These are phyloP conservation scores for Lepidochitona cinerea DNA, from an alignment of 2,888 invertebrate species.

Conservation along the genomic window DNA sequence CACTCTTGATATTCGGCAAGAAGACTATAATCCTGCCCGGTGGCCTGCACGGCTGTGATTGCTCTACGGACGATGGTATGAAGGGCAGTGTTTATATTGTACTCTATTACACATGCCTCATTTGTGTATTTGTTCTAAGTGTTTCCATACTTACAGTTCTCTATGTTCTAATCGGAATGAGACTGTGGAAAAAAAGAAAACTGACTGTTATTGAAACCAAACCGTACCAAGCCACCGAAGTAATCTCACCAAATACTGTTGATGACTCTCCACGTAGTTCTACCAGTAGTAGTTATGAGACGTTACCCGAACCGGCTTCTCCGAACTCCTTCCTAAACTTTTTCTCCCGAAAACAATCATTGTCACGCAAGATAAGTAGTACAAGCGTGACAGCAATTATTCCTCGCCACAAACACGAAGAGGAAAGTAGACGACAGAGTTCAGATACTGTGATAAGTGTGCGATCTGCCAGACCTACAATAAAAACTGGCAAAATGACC, in stretches of 20 bases:
- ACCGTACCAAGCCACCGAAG: neutral
- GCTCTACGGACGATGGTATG: slow-evolving; percentile 59
- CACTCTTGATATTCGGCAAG: slow-evolving; percentile 53
- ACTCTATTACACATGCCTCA: slow-evolving; percentile 57
- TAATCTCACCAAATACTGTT: neutral
- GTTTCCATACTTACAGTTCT: slow-evolving; percentile 53
- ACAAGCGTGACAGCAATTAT: neutral
- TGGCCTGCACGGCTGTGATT: slow-evolving; percentile 47
- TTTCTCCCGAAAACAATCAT: neutral
- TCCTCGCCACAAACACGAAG: neutral
- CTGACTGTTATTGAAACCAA: slow-evolving; percentile 42
- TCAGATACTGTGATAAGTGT: neutral
- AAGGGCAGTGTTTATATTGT: slow-evolving; percentile 53
- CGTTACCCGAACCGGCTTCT: neutral
- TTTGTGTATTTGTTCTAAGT: slow-evolving; percentile 53
- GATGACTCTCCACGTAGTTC: neutral
- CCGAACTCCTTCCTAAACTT: neutral
- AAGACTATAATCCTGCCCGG: slow-evolving; percentile 37
- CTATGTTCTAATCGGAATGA: slow-evolving; percentile 53
- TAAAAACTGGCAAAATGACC: slow-evolving; percentile 56
- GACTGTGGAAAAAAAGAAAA: slow-evolving; percentile 53
- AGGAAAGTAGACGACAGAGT: neutral
- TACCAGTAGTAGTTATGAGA: neutral
- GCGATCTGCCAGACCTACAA: slow-evolving; percentile 8
- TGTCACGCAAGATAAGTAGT: neutral